Evolutionary conservation across 2,888 invertebrate species (phyloP), one percentile per base, ranked within the genome.

Genomic region (Andrena flavipes): DNA sequence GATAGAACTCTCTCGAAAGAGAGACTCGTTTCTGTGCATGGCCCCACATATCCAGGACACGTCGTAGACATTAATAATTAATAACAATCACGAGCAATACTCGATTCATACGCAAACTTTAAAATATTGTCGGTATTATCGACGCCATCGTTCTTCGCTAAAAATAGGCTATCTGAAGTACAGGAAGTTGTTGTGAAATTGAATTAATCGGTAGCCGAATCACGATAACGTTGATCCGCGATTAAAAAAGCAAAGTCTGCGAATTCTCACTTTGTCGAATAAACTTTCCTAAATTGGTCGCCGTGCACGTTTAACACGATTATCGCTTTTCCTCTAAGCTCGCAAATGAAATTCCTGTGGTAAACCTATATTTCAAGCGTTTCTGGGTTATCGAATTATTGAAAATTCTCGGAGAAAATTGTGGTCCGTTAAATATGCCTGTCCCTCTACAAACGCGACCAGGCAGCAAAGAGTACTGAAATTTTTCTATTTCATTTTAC

Each of bases 331-430:
- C 20, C 59, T 16, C 20, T 0, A 13, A 13, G 5, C 26, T 56
- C 26, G 35, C 10, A 77, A 79, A 79, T 77, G 26, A 62, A 68
- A 13, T 69, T 63, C 30, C 76, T 10, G 56, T 16, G 16, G n/a
- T n/a, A 29, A 8, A 10, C 16, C 35, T 16, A 48, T 64, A 60
- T 26, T 51, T 26, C 33, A n/a, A 33, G 29, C 56, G 48, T 29
- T 68, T 54, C 67, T 54, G 30, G 51, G 62, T 62, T 10, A 62
- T 30, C 26, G 30, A 33, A 33, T 78, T 74, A 62, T 73, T 16
- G 56, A 60, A 59, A 74, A 65, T 75, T 49, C 6, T 48, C 29
- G 16, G 30, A 20, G 23, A 13, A 60, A 65, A 56, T 54, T 16
- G 26, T 69, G 56, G 35, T 56, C 56, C 69, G 33, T 69, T 30